phyloP scores from a whole-genome alignment of 2,797 vertebrate species.

The Synaphobranchus kaupii region DNA sequence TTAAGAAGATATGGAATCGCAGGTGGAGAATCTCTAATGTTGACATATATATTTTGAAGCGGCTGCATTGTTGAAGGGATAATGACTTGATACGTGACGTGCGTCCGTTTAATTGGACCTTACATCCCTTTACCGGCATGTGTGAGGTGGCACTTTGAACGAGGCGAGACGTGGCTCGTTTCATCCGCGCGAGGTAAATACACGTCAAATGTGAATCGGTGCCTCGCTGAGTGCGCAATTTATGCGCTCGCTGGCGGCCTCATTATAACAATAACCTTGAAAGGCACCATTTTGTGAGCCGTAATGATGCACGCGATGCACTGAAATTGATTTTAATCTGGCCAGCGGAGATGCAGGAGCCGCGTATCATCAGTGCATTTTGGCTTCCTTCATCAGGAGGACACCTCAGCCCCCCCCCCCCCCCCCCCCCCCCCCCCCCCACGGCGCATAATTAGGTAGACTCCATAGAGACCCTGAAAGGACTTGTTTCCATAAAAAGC shows the following conservation, averaged over 20 bases:
- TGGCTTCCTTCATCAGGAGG: constrained; percentile 52
- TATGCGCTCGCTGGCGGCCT: constrained; percentile 55
- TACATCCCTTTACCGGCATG: constrained; percentile 27
- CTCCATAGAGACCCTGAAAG: constrained; percentile 49
- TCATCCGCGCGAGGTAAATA: constrained; percentile 54
- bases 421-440: constrained; percentile 36
- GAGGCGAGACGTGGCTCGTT: constrained; percentile 47
- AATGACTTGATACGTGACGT: constrained; percentile 46
- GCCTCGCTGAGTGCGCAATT: constrained; percentile 45
- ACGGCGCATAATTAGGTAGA: constrained; percentile 63
- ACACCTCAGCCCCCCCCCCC: constrained; percentile 46
- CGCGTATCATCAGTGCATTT: constrained; percentile 60
- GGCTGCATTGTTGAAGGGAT: constrained; percentile 41
- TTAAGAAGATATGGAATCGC: constrained; percentile 51
- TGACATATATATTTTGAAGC: constrained; percentile 34
- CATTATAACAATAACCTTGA: constrained; percentile 65
- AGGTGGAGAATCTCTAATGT: constrained; percentile 47
- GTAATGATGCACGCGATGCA: constrained; percentile 61
- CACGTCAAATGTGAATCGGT: constrained; percentile 44
- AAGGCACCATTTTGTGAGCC: constrained; percentile 52
- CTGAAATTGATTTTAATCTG: constrained; percentile 58
- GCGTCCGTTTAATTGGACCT: constrained; percentile 67
- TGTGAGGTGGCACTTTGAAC: constrained; percentile 39
- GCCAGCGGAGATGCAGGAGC: constrained; percentile 50
- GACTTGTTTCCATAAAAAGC: constrained; percentile 39